phyloP scores from a whole-genome alignment of 2,888 invertebrate species.

The Harpalus rufipes region DNA sequence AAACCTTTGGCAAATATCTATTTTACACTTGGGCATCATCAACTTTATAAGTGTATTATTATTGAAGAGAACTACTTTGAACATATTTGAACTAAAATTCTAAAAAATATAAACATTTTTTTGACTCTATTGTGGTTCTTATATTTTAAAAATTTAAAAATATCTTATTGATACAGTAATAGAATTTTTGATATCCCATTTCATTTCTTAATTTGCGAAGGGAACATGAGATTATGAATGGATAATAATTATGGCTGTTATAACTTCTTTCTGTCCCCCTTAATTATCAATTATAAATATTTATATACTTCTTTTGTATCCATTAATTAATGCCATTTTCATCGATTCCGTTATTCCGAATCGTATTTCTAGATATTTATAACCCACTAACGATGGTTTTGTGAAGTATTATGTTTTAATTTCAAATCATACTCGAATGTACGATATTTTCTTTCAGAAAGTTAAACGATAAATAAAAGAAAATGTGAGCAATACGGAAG shows the following conservation, averaged over 20 bases:
- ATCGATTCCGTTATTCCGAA: background rate
- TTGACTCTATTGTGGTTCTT: no score
- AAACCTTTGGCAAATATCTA: no score
- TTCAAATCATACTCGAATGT: background rate
- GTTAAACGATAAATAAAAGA: background rate
- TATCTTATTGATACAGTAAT: background rate
- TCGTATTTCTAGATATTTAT: background rate
- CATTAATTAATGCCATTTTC: background rate
- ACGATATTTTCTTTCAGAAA: background rate
- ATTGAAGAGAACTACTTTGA: no score
- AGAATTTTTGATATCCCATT: background rate
- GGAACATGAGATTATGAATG: background rate
- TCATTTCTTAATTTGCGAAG: background rate
- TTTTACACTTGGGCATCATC: no score
- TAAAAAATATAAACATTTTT: no score
- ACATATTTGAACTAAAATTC: no score
- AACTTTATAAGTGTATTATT: no score
- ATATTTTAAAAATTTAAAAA: background rate
- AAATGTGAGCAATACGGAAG: background rate
- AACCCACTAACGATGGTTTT: background rate
- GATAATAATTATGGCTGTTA: background rate
- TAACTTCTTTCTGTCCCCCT: background rate
- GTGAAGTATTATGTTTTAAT: background rate
- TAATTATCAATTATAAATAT: background rate
- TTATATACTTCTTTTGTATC: background rate